These are phyloP conservation scores for Melanotaenia maccullochi DNA, from an alignment of 2,797 vertebrate species.

Conservation along the genomic window DNA sequence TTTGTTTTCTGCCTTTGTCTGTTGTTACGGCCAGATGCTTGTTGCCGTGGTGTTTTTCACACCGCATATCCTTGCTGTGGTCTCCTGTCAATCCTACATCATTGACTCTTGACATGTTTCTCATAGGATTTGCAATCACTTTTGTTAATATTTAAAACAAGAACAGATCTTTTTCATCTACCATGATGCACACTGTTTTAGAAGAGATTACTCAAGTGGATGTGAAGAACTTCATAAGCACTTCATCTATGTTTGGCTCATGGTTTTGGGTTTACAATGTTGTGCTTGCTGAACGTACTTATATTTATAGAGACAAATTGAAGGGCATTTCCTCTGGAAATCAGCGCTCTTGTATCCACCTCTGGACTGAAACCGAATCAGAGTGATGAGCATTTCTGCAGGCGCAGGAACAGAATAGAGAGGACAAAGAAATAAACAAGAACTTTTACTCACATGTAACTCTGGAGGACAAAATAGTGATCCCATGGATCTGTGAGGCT, in stretches of 20 bases:
- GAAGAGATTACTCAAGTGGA: constrained; percentile 18
- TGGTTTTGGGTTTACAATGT: constrained; percentile 13
- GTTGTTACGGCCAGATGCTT: not conserved
- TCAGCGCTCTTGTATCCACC: constrained; percentile 12
- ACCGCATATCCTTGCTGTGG: not conserved
- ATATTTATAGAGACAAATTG: not conserved
- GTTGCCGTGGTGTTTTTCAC: constrained; percentile 7
- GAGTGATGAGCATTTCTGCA: not conserved
- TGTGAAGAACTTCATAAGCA: constrained; percentile 2
- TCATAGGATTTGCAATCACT: constrained; percentile 7
- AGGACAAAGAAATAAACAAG: constrained; percentile 11
- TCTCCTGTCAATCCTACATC: constrained; percentile 28
- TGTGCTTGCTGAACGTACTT: not conserved
- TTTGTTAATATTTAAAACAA: constrained; percentile 8
- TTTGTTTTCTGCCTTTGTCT: not conserved
- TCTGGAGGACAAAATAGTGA: constrained; percentile 2
- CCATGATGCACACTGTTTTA: not conserved
- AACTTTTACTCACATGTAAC: constrained; percentile 11
- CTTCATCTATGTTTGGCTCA: not conserved
- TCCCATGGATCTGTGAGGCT: constrained; percentile 12
- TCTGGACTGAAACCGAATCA: constrained; percentile 31
- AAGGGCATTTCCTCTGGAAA: constrained; percentile 12
- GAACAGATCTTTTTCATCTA: not conserved
- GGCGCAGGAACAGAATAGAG: constrained; percentile 9
- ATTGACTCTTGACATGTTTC: constrained; percentile 1